Evolutionary conservation across 2,888 invertebrate species (phyloP).

Genomic region (Acronicta aceris): DNA sequence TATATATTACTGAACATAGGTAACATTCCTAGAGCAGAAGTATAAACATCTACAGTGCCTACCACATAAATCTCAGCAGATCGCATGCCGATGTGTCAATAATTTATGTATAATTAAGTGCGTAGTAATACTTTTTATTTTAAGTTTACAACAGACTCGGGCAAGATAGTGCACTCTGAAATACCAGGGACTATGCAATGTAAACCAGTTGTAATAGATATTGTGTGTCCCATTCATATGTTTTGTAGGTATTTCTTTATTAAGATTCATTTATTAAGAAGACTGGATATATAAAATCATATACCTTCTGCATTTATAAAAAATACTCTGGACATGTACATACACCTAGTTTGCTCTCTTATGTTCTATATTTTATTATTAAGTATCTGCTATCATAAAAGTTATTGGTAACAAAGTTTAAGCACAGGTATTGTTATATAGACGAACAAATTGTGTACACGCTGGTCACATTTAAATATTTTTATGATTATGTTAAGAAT

Average conservation of each 20-base stretch:
- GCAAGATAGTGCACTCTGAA: neutral
- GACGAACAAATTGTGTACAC: slow-evolving; percentile 25
- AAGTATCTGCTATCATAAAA: neutral
- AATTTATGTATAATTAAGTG: neutral
- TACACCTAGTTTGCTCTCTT: slow-evolving; percentile 44
- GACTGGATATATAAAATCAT: slow-evolving; percentile 9
- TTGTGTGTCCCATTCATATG: no score
- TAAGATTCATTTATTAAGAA: slow-evolving; percentile 4
- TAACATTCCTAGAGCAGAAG: slow-evolving; percentile 35
- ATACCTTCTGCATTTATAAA: slow-evolving; percentile 50
- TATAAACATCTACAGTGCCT: neutral
- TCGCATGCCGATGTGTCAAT: neutral
- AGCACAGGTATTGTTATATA: neutral
- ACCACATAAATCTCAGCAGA: neutral
- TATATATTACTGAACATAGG: slow-evolving; percentile 13
- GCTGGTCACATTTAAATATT: slow-evolving; percentile 38
- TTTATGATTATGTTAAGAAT: slow-evolving; percentile 6
- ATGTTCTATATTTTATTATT: slow-evolving; percentile 1
- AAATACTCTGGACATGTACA: slow-evolving; percentile 47
- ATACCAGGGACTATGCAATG: neutral
- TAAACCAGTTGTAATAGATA: neutral
- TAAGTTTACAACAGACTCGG: no score
- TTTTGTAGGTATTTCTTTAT: neutral
- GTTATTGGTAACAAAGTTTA: neutral
- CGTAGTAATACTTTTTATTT: neutral